Percentiles rank a stretch among this genome's conserved stretches.
Evolutionary conservation across 1,140 invertebrate genomes (phyloP).

Genomic region (Dreissena polymorpha): DNA sequence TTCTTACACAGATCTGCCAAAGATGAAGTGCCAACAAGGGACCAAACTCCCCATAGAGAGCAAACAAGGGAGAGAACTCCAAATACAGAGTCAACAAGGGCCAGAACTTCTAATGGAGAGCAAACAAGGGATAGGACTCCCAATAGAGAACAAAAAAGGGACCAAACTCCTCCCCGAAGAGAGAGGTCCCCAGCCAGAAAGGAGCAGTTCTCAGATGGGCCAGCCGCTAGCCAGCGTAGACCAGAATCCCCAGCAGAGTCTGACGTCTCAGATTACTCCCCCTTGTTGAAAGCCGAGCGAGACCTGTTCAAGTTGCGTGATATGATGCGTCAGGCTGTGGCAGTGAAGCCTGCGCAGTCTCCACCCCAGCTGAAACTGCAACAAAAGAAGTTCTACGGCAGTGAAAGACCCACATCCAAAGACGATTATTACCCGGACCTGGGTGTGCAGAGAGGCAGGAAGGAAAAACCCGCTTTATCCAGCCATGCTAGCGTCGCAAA

Average conservation of each 20-base stretch:
- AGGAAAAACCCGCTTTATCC: constrained; percentile 41
- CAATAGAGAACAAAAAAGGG: neutral
- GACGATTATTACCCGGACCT: constrained; percentile 48
- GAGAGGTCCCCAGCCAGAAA: constrained; percentile 19
- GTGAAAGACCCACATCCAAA: constrained; percentile 45
- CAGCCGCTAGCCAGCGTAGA: too few species aligned
- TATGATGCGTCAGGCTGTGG: constrained; percentile 55
- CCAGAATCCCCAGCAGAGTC: constrained; percentile 36
- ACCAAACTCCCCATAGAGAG: too few species aligned
- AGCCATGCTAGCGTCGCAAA: constrained; percentile 40
- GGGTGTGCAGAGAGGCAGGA: constrained; percentile 21
- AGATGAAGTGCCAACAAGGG: too few species aligned
- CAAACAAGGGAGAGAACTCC: too few species aligned
- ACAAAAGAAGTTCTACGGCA: constrained; percentile 68
- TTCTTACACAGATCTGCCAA: too few species aligned
- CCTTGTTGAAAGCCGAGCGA: constrained; percentile 71
- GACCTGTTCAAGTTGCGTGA: constrained; percentile 67
- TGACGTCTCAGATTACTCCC: constrained; percentile 61
- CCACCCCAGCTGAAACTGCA: constrained; percentile 52
- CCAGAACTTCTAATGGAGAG: neutral
- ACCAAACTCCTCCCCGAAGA: constrained; percentile 31
- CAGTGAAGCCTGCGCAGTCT: constrained; percentile 33
- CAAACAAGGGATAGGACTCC: constrained; percentile 34
- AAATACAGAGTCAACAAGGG: neutral
- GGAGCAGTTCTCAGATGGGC: neutral